phyloP scores from a whole-genome alignment of 2,797 vertebrate species.

The Sebastes baramenuke region DNA sequence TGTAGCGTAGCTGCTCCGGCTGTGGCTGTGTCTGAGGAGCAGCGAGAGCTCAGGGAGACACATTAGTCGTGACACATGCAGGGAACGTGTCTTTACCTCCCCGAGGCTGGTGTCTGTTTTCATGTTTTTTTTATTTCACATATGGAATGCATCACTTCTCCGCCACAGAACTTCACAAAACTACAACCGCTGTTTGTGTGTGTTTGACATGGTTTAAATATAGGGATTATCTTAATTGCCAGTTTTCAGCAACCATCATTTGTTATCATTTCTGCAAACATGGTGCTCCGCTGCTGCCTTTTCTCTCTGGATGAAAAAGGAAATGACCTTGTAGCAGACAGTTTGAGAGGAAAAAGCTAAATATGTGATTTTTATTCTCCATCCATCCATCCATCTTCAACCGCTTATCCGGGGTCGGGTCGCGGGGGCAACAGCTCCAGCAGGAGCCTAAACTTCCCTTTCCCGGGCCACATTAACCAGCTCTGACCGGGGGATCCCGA shows the following conservation, averaged over 20 bases:
- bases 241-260: not conserved
- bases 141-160: not conserved
- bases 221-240: not conserved
- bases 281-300: not conserved
- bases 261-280: not conserved
- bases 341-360: not conserved
- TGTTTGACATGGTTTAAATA: not conserved
- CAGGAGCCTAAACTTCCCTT: too few relatives aligned
- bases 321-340: not conserved
- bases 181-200: not conserved
- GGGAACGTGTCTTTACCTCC: not conserved
- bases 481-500: too few relatives aligned
- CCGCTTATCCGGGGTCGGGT: too few relatives aligned
- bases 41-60: not conserved
- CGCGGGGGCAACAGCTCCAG: too few relatives aligned
- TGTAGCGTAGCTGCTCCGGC: not conserved
- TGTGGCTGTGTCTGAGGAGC: not conserved
- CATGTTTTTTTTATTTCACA: not conserved
- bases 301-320: not conserved
- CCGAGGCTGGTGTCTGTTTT: not conserved
- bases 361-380: not conserved
- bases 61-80: not conserved
- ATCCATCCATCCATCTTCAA: too few relatives aligned
- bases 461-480: too few relatives aligned
- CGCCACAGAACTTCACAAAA: not conserved